Percentiles rank a stretch among this genome's conserved stretches.
phyloP scores from a whole-genome alignment of 37 sponge, comb jelly and placozoan genomes.

The Dysidea cf. avara region DNA sequence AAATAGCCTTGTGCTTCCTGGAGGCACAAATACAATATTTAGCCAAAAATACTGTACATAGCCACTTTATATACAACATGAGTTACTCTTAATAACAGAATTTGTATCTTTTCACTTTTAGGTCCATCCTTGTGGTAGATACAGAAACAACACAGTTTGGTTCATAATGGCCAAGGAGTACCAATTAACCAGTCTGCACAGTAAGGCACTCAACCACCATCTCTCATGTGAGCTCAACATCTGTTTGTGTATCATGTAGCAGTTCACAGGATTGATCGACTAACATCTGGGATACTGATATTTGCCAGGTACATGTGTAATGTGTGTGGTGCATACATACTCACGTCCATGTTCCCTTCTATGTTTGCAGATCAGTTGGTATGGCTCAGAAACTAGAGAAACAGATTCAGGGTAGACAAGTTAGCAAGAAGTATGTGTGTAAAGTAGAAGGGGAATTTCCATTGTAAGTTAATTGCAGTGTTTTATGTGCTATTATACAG shows the following conservation, averaged over 20 bases:
- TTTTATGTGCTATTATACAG: neutral
- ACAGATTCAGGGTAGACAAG: slow-evolving; percentile 65
- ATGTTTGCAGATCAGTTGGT: neutral
- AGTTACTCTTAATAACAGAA: no score
- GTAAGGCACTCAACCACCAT: slow-evolving; percentile 27
- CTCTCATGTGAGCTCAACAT: neutral
- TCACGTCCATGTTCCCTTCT: neutral
- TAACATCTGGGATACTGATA: slow-evolving; percentile 89
- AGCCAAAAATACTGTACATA: no score
- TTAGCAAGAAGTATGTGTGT: slow-evolving; percentile 81
- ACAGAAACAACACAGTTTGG: slow-evolving; percentile 83
- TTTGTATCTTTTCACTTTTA: no score
- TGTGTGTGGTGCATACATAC: neutral
- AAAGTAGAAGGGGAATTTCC: slow-evolving; percentile 89
- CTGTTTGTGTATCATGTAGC: slow-evolving; percentile 33
- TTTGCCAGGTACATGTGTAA: slow-evolving; percentile 70
- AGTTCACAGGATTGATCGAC: slow-evolving; percentile 84
- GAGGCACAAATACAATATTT: no score
- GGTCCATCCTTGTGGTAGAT: slow-evolving; percentile 96
- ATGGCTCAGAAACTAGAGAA: slow-evolving; percentile 67
- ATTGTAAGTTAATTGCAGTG: slow-evolving; percentile 38
- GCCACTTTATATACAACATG: no score
- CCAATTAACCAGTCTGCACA: slow-evolving; percentile 67
- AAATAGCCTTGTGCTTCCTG: no score
- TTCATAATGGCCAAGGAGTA: slow-evolving; percentile 74